phyloP scores from a whole-genome alignment of 2,888 invertebrate genomes.

The Halictus ligatus region DNA sequence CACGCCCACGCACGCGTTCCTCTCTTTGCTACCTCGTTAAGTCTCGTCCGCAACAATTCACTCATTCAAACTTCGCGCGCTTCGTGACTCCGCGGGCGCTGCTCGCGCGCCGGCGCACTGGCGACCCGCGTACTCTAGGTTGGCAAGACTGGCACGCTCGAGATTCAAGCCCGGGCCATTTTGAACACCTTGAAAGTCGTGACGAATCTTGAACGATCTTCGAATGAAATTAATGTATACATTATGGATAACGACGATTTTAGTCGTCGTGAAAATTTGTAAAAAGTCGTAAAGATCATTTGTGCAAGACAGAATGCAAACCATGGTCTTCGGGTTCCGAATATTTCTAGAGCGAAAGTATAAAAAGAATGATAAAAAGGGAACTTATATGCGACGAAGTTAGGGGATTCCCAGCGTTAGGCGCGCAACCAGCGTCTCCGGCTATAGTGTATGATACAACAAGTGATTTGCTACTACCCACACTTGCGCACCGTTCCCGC shows the following conservation, averaged over 20 bases:
- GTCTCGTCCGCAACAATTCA: neutral
- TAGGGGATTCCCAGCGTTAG: neutral
- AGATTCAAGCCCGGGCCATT: neutral
- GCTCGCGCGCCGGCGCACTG: neutral
- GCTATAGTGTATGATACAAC: constrained; percentile 66
- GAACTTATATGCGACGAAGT: neutral
- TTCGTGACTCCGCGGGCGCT: neutral
- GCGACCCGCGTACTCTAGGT: neutral
- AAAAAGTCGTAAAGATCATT: neutral
- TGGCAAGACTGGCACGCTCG: neutral
- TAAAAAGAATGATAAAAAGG: neutral
- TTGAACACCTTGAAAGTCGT: neutral
- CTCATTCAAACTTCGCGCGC: constrained; percentile 1
- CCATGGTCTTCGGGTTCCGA: neutral
- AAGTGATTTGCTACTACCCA: constrained; percentile 54
- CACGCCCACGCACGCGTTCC: constrained; percentile 1
- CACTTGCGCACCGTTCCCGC: constrained; percentile 49
- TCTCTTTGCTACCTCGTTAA: neutral
- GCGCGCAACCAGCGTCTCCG: constrained; percentile 37
- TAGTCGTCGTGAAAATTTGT: neutral
- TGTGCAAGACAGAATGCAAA: neutral
- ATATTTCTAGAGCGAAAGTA: neutral
- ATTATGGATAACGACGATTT: neutral
- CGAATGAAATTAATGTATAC: neutral
- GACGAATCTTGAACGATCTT: neutral